Base-by-base conservation (phyloP, 2,113 vertebrate species). In the Corydoras maculifer region DNA sequence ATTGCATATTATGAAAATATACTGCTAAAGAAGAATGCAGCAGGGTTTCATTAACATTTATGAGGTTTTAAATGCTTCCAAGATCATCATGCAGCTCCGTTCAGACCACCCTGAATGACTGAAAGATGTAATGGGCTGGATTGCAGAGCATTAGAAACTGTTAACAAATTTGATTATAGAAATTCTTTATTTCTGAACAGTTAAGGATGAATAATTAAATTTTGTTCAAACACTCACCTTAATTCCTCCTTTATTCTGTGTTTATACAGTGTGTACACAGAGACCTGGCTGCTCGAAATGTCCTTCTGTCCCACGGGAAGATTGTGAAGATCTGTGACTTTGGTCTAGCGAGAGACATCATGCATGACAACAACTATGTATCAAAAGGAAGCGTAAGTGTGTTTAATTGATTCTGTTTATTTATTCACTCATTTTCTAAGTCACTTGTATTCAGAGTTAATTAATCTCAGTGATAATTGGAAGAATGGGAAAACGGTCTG, bases 251-350 rank as follows among this genome's bases (percentile, higher is more conserved):
- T 10, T 4, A 5, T 25, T 30, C 12, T 58, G 2, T 69, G 18
- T 77, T 18, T 72, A 15, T 74, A 0, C 71, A 99, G 97, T 99
- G 97, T 69, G 97, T 99, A 29, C 97, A 99, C 77, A 91, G 97
- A 67, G 97, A 99, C 83, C 88, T 99, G 79, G 97, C 97, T 0
- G 97, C 97, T 77, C 93, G 97, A 35, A 99, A 99, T 0, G 97
- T 99, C 70, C 94, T 99, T n/a, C 87, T 99, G 77, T 97, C 97
- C 55, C 94, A 98, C 78, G 96, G 97, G 62, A 98, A 96, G 82
- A 98, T 98, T 0, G 96, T 99, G 82, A 99, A 99, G 89, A 99
- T 99, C 84, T 99, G 97, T 80, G 97, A 99, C 86, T 99, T 99
- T 58, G 97, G 96, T 12, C 83, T 99, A 80, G 97, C 97, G 73